Evolutionary conservation across 2,888 invertebrate genomes (phyloP).

Genomic region (Luperina testacea): DNA sequence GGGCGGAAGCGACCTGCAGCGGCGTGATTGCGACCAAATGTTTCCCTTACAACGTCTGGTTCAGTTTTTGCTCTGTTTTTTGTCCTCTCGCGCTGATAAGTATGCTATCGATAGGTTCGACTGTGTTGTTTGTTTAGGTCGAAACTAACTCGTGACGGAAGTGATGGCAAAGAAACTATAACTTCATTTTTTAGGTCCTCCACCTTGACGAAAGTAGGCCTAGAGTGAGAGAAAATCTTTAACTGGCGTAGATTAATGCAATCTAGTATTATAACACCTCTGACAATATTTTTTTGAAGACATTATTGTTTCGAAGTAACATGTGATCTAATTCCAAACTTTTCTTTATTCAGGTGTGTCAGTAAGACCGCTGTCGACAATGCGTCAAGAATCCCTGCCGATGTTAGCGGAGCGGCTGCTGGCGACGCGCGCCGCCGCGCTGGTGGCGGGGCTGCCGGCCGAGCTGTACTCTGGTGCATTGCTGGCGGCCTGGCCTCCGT

Average conservation of each 20-base stretch:
- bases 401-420: conserved; percentile 89
- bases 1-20: conserved; percentile 90
- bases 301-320: not conserved
- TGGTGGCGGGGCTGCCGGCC: conserved; percentile 90
- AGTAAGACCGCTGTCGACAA: conserved; percentile 86
- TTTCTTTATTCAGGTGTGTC: conserved; percentile 84
- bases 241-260: not conserved
- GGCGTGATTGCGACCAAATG: conserved; percentile 89
- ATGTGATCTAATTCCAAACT: conserved; percentile 11
- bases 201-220: conserved; percentile 46
- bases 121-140: conserved; percentile 86
- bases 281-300: not conserved
- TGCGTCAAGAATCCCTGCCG: conserved; percentile 88
- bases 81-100: conserved; percentile 85
- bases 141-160: conserved; percentile 85
- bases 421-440: conserved; percentile 88
- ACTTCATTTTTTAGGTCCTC: conserved; percentile 44
- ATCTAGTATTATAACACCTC: not conserved
- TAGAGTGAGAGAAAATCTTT: conserved; percentile 8
- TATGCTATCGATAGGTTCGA: conserved; percentile 88
- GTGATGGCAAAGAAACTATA: conserved; percentile 74
- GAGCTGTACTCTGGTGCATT: conserved; percentile 92
- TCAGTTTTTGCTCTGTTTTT: conserved; percentile 87
- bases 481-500: conserved; percentile 89
- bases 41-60: conserved; percentile 87